Conservation (phyloP, 2,113 vertebrate species). For the Capreolus pygargus region DNA sequence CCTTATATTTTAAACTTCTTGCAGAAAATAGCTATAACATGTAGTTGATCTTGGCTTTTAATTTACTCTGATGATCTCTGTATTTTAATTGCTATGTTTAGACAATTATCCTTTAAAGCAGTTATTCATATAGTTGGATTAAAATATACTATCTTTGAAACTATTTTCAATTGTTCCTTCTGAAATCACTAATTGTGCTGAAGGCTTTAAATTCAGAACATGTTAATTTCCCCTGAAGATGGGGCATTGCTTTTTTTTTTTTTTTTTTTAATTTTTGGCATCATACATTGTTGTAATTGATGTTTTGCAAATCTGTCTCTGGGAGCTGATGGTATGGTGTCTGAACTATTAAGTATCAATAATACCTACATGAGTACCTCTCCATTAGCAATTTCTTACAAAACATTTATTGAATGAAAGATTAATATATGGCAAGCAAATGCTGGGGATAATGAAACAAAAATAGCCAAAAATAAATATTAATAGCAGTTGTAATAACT, state of each 20-base stretch:
- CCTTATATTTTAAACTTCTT: neutral
- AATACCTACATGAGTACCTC: neutral
- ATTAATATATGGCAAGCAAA: neutral
- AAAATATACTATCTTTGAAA: neutral
- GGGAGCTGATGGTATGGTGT: neutral
- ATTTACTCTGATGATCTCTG: neutral
- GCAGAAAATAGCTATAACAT: neutral
- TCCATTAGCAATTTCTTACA: neutral
- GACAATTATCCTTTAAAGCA: neutral
- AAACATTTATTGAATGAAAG: neutral
- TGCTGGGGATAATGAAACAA: neutral
- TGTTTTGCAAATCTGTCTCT: neutral
- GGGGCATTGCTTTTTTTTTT: fast-evolving
- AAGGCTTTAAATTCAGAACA: neutral
- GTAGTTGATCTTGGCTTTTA: neutral
- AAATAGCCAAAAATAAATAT: neutral
- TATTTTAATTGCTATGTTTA: neutral
- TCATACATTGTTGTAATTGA: neutral
- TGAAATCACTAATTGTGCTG: neutral
- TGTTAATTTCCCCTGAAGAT: neutral
- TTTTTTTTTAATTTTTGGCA: neutral
- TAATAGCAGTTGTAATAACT: neutral
- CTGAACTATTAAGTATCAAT: neutral
- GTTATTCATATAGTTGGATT: neutral
- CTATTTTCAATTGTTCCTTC: neutral